Evolutionary conservation across 1,140 invertebrate genomes (phyloP).

Genomic region (Thaumetopoea pityocampa): DNA sequence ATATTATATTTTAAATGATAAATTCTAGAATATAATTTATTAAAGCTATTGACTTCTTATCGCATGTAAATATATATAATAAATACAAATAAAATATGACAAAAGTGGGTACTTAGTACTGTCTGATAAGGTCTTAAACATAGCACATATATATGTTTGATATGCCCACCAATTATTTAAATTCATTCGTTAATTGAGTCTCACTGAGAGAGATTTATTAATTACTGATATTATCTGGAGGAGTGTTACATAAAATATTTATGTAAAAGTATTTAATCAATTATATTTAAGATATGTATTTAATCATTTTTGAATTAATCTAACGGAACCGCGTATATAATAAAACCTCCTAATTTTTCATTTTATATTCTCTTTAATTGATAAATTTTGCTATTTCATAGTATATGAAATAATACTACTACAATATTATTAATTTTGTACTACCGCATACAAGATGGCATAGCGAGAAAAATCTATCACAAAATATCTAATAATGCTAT

Average conservation of each 20-base stretch:
- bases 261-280: neutral
- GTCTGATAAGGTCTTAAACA: slow-evolving; percentile 4
- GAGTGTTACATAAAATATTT: slow-evolving; percentile 8
- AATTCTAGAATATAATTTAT: slow-evolving; percentile 32
- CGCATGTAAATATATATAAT: slow-evolving; percentile 13
- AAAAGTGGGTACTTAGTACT: slow-evolving; percentile 18
- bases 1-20: slow-evolving; percentile 22
- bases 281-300: slow-evolving; percentile 15
- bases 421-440: too few species aligned
- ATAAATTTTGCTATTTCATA: slow-evolving; percentile 11
- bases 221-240: slow-evolving; percentile 4
- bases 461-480: slow-evolving; percentile 54
- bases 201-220: slow-evolving; percentile 2
- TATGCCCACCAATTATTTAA: slow-evolving; percentile 37
- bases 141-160: slow-evolving; percentile 29
- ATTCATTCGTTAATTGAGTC: slow-evolving; percentile 21
- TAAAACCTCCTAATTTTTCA: neutral
- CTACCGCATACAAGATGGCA: slow-evolving; percentile 19
- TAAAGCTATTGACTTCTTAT: slow-evolving; percentile 45
- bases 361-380: slow-evolving; percentile 5
- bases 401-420: neutral
- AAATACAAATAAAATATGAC: too few species aligned
- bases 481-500: slow-evolving; percentile 53
- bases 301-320: too few species aligned
- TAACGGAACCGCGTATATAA: neutral